These are phyloP conservation scores for Tachina fera DNA, from an alignment of 2,888 invertebrate genomes.

Conservation along the genomic window DNA sequence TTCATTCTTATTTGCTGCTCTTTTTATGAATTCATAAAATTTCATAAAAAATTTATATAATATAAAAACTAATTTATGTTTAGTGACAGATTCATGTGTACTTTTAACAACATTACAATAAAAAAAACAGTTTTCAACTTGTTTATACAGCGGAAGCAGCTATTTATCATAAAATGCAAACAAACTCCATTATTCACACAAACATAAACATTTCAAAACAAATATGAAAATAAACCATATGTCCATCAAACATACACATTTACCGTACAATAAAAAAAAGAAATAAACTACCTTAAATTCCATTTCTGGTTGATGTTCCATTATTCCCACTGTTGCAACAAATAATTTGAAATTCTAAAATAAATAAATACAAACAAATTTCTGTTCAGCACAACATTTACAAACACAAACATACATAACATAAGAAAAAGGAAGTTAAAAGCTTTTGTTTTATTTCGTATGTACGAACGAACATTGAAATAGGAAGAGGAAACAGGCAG, in stretches of 20 bases:
- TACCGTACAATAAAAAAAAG: background rate
- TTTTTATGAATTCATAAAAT: background rate
- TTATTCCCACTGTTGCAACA: background rate
- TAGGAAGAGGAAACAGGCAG: background rate
- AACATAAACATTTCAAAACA: constrained; percentile 8
- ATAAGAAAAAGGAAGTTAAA: background rate
- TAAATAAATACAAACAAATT: constrained; percentile 39
- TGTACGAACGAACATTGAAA: no score
- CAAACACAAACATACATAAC: background rate
- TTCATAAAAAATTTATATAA: background rate
- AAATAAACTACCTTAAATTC: constrained; percentile 8
- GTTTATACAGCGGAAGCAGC: constrained; percentile 31
- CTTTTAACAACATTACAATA: background rate
- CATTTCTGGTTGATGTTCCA: background rate
- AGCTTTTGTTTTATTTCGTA: background rate
- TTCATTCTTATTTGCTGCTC: background rate
- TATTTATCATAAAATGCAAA: constrained; percentile 39
- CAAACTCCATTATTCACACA: constrained; percentile 18
- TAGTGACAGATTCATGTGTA: no score
- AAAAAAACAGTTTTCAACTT: background rate
- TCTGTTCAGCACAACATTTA: background rate
- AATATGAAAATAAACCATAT: constrained; percentile 14
- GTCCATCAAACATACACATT: background rate
- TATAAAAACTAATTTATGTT: background rate
- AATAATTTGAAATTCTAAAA: constrained; percentile 34